phyloP scores from a whole-genome alignment of 2,797 vertebrate species.

The Threskiornis aethiopicus region DNA sequence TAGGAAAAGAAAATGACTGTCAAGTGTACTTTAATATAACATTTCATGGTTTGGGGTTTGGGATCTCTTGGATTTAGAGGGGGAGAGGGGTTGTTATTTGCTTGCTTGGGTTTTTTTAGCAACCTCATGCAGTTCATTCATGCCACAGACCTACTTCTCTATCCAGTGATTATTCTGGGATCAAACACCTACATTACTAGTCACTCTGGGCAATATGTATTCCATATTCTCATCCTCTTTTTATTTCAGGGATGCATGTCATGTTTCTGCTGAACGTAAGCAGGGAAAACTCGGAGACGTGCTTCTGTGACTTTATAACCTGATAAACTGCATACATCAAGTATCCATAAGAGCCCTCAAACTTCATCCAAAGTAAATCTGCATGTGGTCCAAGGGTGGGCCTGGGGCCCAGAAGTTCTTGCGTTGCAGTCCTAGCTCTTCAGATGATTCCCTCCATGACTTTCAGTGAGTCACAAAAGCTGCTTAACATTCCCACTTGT shows the following conservation, averaged over 20 bases:
- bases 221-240: not conserved
- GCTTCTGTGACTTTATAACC: not conserved
- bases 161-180: not conserved
- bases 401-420: not conserved
- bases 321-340: not conserved
- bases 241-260: not conserved
- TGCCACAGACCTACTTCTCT: not conserved
- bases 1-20: not conserved
- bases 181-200: not conserved
- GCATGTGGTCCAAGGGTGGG: not conserved
- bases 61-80: not conserved
- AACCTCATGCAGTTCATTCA: not conserved
- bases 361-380: not conserved
- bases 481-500: not conserved
- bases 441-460: not conserved
- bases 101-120: not conserved
- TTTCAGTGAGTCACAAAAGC: not conserved
- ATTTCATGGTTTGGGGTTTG: not conserved
- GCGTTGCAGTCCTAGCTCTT: not conserved
- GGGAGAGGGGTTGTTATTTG: rapidly evolving
- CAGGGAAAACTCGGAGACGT: not conserved
- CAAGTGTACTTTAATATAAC: not conserved
- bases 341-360: not conserved
- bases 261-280: not conserved
- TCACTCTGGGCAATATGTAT: not conserved